Percentiles rank a stretch among this genome's conserved stretches.
phyloP scores from a whole-genome alignment of 2,113 vertebrate species.

The Australoheros scitulus region DNA sequence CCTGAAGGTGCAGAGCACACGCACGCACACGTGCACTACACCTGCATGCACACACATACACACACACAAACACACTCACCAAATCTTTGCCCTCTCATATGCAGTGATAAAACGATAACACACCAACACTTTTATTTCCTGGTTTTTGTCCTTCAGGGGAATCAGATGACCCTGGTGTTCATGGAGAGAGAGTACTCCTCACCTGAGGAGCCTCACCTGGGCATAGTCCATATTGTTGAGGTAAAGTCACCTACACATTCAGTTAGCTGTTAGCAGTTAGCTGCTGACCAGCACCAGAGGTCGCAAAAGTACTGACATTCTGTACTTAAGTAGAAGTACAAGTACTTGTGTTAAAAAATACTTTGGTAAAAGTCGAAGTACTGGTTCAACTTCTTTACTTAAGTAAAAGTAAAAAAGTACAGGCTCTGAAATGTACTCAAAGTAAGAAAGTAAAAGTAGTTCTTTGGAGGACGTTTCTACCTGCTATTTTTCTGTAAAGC shows the following conservation, averaged over 20 bases:
- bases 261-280: too few species aligned
- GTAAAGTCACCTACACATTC: slow-evolving; percentile 67
- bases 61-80: background rate
- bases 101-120: background rate
- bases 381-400: too few species aligned
- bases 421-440: too few species aligned
- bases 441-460: too few species aligned
- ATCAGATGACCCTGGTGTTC: slow-evolving; percentile 94
- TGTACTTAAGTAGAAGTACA: too few species aligned
- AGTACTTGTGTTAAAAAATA: too few species aligned
- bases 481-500: too few species aligned
- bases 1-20: slow-evolving; percentile 80
- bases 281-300: background rate
- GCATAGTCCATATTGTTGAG: slow-evolving; percentile 89
- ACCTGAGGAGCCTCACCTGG: slow-evolving; percentile 83
- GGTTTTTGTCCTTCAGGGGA: slow-evolving; percentile 81
- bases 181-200: slow-evolving; percentile 84
- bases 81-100: background rate
- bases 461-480: too few species aligned
- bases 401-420: too few species aligned
- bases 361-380: too few species aligned
- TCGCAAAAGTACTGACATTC: too few species aligned
- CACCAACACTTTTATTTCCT: background rate
- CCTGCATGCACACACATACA: background rate
- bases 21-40: background rate